Percentiles rank a stretch among this genome's conserved stretches.
phyloP scores from a whole-genome alignment of 2,113 vertebrate species.

The Plestiodon gilberti region DNA sequence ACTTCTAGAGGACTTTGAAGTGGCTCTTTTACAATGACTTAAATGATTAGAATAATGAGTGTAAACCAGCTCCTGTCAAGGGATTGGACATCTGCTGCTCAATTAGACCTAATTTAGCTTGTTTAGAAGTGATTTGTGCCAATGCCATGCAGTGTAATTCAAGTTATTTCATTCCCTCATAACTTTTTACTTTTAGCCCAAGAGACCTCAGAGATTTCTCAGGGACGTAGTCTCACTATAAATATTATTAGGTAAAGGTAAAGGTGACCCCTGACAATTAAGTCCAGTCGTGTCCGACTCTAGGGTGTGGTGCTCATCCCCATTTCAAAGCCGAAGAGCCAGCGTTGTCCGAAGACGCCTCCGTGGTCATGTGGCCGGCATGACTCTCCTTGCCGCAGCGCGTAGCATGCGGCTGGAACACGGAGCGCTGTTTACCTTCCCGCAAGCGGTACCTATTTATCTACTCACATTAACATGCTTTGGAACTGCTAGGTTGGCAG shows the following conservation, averaged over 20 bases:
- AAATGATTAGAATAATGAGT: slow-evolving; percentile 43
- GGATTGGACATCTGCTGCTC: slow-evolving; percentile 58
- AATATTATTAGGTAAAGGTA: background rate
- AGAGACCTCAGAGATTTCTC: slow-evolving; percentile 34
- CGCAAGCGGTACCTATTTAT: no score
- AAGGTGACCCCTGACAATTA: no score
- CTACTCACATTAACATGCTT: no score
- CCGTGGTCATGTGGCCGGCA: no score
- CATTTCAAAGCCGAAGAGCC: no score
- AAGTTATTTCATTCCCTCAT: slow-evolving; percentile 30
- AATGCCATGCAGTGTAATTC: slow-evolving; percentile 11
- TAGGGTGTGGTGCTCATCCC: no score
- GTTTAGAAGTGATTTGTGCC: slow-evolving; percentile 59
- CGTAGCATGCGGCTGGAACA: no score
- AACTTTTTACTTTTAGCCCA: slow-evolving; percentile 49
- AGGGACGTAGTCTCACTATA: background rate
- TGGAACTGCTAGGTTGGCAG: no score
- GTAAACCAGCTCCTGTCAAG: slow-evolving; percentile 13
- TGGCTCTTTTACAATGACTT: slow-evolving; percentile 33
- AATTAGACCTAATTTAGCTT: slow-evolving; percentile 66
- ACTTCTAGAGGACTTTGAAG: slow-evolving; percentile 41
- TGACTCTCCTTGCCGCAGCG: no score
- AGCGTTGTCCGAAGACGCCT: no score
- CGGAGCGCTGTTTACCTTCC: no score
- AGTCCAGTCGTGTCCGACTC: no score